Conservation (phyloP, 2,797 vertebrate species). For the Hydrocynus forskahlii region DNA sequence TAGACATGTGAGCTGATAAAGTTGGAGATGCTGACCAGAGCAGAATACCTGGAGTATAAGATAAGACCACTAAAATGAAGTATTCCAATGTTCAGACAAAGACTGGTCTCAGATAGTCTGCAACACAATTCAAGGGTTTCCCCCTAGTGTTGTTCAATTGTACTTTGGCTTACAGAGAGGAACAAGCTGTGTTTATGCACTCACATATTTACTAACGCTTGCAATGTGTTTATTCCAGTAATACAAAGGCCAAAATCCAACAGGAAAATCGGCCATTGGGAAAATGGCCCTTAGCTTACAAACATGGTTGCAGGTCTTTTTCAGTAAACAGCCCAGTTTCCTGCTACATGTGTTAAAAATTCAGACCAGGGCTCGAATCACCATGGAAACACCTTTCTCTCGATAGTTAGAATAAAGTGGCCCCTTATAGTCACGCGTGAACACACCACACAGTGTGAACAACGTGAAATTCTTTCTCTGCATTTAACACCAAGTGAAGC, state of each 20-base stretch:
- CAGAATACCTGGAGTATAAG: neutral
- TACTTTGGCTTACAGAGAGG: neutral
- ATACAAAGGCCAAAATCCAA: neutral
- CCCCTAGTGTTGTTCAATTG: no score
- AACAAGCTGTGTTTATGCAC: neutral
- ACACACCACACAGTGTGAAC: no score
- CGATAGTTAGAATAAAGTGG: no score
- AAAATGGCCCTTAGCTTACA: neutral
- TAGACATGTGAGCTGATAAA: no score
- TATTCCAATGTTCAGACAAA: neutral
- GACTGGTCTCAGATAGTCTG: neutral
- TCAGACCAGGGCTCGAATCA: neutral
- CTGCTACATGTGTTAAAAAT: neutral
- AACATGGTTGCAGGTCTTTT: neutral
- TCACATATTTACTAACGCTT: neutral
- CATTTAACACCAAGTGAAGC: no score
- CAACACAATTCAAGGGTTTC: neutral
- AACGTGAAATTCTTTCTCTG: no score
- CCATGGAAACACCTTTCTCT: no score
- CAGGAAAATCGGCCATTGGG: neutral
- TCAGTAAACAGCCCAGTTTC: neutral
- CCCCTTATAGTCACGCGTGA: no score
- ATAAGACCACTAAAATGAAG: neutral
- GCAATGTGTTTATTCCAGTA: neutral
- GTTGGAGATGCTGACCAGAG: neutral